These are phyloP conservation scores for Heliconius congener DNA, from an alignment of 1,140 invertebrate genomes.

Conservation along the genomic window DNA sequence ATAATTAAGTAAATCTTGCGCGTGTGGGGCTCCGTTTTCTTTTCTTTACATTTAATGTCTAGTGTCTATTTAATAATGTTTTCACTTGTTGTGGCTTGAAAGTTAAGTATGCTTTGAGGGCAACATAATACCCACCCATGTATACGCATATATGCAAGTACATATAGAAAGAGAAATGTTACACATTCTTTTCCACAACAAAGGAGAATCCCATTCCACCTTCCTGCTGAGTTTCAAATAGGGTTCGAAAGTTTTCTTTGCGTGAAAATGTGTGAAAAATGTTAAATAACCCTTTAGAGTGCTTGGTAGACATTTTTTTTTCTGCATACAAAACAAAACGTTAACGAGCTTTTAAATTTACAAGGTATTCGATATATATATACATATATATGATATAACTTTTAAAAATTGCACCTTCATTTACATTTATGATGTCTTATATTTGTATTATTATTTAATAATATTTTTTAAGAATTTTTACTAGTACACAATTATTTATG, in stretches of 20 bases:
- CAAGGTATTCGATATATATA: too few relatives aligned
- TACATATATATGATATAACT: too few relatives aligned
- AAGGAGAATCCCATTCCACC: conserved; percentile 29
- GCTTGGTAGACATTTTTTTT: not conserved
- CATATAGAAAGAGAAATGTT: conserved; percentile 11
- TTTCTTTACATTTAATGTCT: not conserved
- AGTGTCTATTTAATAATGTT: conserved; percentile 12
- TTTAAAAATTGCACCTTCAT: too few relatives aligned
- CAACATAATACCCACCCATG: not conserved
- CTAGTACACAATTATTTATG: too few relatives aligned
- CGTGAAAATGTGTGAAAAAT: conserved; percentile 28
- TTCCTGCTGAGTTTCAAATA: conserved; percentile 31
- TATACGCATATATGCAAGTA: not conserved
- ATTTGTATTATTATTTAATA: too few relatives aligned
- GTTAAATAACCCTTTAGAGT: conserved; percentile 13
- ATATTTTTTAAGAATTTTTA: too few relatives aligned
- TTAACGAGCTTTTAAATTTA: too few relatives aligned
- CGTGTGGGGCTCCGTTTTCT: not conserved
- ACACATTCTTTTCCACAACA: conserved; percentile 35
- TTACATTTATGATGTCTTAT: too few relatives aligned
- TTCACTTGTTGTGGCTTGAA: not conserved
- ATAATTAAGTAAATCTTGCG: not conserved
- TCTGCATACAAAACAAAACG: not conserved
- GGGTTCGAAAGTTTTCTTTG: conserved; percentile 35
- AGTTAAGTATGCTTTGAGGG: conserved; percentile 32